phyloP scores from a whole-genome alignment of 2,113 vertebrate genomes.

The Aleadryas rufinucha region DNA sequence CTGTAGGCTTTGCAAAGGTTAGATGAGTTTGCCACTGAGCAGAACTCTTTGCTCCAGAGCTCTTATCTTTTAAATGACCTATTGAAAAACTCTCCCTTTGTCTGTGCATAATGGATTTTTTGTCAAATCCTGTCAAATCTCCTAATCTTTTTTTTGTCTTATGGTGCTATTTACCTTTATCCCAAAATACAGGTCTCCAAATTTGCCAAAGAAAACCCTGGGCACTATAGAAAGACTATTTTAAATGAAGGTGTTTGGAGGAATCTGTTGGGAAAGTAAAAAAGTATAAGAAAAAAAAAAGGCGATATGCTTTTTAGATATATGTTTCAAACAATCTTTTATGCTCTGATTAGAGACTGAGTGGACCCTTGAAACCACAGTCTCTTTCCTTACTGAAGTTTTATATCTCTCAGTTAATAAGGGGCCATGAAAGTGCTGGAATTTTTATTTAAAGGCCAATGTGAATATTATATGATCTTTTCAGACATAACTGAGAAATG shows the following conservation, averaged over 20 bases:
- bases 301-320: neutral
- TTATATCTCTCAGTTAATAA: conserved; percentile 11
- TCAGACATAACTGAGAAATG: neutral
- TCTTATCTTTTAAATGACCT: neutral
- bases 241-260: neutral
- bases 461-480: neutral
- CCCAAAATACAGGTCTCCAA: neutral
- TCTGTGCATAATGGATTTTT: neutral
- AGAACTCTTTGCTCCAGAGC: neutral
- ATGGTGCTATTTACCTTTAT: conserved; percentile 6
- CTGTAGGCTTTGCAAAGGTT: neutral
- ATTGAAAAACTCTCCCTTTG: neutral
- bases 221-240: neutral
- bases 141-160: neutral
- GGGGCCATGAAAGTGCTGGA: neutral
- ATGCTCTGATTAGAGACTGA: conserved; percentile 13
- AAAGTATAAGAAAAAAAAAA: neutral
- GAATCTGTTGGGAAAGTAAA: neutral
- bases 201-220: conserved; percentile 34
- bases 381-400: conserved; percentile 12
- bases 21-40: neutral
- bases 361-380: neutral
- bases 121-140: conserved; percentile 11
- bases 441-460: neutral
- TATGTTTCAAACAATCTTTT: neutral